phyloP scores from a whole-genome alignment of 2,888 invertebrate species.

The Penaeus monodon region DNA sequence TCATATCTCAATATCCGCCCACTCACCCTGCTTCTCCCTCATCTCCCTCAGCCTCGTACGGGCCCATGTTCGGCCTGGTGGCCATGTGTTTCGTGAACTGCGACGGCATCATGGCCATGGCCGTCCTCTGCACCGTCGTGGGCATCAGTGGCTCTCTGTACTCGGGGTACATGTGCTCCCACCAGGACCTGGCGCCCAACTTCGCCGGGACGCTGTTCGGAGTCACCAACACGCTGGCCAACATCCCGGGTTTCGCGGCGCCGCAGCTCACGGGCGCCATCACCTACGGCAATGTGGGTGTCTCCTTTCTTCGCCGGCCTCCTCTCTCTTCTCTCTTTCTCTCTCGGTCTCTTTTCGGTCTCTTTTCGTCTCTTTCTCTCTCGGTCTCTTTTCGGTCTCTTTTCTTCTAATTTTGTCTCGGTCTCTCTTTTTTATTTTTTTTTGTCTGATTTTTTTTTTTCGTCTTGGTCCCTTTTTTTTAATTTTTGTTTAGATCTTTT shows the following conservation, averaged over 20 bases:
- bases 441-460: background rate
- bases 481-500: background rate
- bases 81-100: conserved; percentile 50
- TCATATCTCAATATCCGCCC: no score
- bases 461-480: background rate
- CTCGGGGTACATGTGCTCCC: conserved; percentile 34
- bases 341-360: background rate
- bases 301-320: background rate
- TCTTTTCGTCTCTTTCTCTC: no score
- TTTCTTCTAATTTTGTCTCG: no score
- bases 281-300: conserved; percentile 51
- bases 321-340: background rate
- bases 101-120: conserved; percentile 7
- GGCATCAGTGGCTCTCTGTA: conserved; percentile 26
- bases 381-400: no score
- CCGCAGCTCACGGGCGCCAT: conserved; percentile 62
- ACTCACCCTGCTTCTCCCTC: background rate
- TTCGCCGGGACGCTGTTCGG: conserved; percentile 65
- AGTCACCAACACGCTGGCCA: conserved; percentile 66
- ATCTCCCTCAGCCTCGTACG: conserved; percentile 13
- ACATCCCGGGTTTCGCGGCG: conserved; percentile 67
- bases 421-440: background rate
- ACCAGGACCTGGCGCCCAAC: conserved; percentile 52
- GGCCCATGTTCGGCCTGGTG: conserved; percentile 36
- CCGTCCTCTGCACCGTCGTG: conserved; percentile 27